Evolutionary conservation across 1,140 invertebrate genomes (phyloP).

Genomic region (Polyergus mexicanus): DNA sequence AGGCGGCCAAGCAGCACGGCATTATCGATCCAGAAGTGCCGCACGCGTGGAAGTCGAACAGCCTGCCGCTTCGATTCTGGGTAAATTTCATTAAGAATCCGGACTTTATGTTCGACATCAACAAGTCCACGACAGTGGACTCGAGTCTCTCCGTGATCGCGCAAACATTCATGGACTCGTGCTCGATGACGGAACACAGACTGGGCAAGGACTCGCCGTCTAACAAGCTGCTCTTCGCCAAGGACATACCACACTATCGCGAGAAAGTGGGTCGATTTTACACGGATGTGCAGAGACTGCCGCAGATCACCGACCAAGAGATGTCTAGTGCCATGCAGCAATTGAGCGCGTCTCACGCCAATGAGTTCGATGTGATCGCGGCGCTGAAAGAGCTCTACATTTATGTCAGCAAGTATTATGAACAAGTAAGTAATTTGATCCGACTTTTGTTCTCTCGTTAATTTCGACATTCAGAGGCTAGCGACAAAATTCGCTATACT

Average conservation of each 20-base stretch:
- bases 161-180: conserved; percentile 98
- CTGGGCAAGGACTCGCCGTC: conserved; percentile 98
- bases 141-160: conserved; percentile 97
- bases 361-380: conserved; percentile 96
- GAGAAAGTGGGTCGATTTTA: conserved; percentile 96
- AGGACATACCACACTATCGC: conserved; percentile 96
- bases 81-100: conserved; percentile 99
- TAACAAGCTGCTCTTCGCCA: conserved; percentile 97
- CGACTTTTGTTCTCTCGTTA: not conserved
- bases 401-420: conserved; percentile 97
- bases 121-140: conserved; percentile 96
- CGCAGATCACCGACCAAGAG: conserved; percentile 96
- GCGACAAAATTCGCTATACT: no score
- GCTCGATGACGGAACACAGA: conserved; percentile 95
- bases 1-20: conserved; percentile 94
- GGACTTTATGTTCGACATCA: conserved; percentile 98
- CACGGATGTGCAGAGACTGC: conserved; percentile 93
- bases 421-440: conserved; percentile 90
- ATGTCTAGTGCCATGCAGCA: conserved; percentile 97
- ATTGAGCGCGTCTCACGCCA: conserved; percentile 93
- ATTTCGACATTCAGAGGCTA: not conserved
- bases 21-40: conserved; percentile 96
- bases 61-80: conserved; percentile 97
- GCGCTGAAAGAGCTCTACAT: conserved; percentile 97
- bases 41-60: conserved; percentile 98